Percentiles rank a stretch among this genome's conserved stretches.
phyloP scores from a whole-genome alignment of 2,113 vertebrate species.

The Pedionomus torquatus region DNA sequence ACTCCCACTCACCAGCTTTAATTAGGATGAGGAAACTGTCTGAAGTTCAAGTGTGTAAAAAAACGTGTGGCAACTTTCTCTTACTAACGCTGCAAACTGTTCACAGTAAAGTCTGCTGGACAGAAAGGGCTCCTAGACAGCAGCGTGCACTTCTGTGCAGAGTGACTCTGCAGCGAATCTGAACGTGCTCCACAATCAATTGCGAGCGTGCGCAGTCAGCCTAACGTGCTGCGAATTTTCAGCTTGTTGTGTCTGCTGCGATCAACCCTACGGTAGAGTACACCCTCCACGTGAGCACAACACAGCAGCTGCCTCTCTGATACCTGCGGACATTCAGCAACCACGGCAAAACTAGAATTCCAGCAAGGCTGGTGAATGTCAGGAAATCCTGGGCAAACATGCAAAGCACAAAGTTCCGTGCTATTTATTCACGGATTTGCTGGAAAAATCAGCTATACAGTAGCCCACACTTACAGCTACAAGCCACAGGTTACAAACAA shows the following conservation, averaged over 20 bases:
- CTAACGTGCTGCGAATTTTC: neutral
- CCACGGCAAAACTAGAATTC: neutral
- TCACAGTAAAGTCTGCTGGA: neutral
- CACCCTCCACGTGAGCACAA: neutral
- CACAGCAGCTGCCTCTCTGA: neutral
- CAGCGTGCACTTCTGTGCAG: neutral
- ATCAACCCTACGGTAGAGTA: rapidly evolving
- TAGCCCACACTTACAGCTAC: neutral
- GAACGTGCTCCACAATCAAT: neutral
- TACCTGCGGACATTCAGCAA: neutral
- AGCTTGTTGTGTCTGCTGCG: neutral
- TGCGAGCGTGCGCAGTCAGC: neutral
- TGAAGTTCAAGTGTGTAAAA: slow-evolving; percentile 26
- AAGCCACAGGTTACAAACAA: neutral
- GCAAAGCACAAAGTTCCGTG: slow-evolving; percentile 8
- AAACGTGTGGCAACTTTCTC: neutral
- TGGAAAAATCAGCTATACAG: neutral
- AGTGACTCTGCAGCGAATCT: neutral
- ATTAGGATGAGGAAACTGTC: neutral
- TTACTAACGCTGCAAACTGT: neutral
- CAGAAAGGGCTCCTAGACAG: neutral
- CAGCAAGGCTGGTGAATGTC: neutral
- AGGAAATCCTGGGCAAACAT: slow-evolving; percentile 59
- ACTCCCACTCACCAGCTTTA: slow-evolving; percentile 2
- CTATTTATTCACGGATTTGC: neutral